These are phyloP conservation scores for Amorpha juglandis DNA, from an alignment of 2,888 invertebrate genomes.

Conservation along the genomic window DNA sequence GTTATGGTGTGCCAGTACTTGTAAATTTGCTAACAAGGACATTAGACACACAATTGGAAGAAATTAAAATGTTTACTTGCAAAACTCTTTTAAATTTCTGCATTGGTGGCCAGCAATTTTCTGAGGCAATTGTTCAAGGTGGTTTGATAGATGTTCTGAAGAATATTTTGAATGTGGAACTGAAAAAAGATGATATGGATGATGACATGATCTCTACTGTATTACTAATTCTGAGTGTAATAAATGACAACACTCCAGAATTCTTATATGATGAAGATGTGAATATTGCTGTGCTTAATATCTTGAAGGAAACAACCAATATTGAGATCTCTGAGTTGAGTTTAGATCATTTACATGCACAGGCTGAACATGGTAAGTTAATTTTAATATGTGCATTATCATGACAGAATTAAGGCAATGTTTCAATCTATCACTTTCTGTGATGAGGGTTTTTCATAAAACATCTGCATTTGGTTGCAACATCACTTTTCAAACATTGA, in stretches of 20 bases:
- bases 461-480: no score
- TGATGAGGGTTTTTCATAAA: no score
- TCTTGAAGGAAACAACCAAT: constrained; percentile 86
- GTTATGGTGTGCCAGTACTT: constrained; percentile 78
- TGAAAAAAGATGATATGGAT: constrained; percentile 78
- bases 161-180: constrained; percentile 76
- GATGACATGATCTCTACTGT: constrained; percentile 84
- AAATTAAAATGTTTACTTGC: constrained; percentile 86
- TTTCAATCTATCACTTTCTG: no score
- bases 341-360: constrained; percentile 89
- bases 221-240: constrained; percentile 84
- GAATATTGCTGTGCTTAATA: constrained; percentile 85
- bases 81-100: constrained; percentile 92
- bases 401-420: no score
- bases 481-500: no score
- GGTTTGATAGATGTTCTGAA: constrained; percentile 82
- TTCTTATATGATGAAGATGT: constrained; percentile 82
- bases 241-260: constrained; percentile 86
- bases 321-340: constrained; percentile 90
- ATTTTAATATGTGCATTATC: background rate
- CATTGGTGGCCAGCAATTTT: constrained; percentile 88
- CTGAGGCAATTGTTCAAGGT: constrained; percentile 84
- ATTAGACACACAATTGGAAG: constrained; percentile 61
- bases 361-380: constrained; percentile 88
- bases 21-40: constrained; percentile 66